Conservation (phyloP, 2,113 vertebrate genomes). For the Gymnarchus niloticus region DNA sequence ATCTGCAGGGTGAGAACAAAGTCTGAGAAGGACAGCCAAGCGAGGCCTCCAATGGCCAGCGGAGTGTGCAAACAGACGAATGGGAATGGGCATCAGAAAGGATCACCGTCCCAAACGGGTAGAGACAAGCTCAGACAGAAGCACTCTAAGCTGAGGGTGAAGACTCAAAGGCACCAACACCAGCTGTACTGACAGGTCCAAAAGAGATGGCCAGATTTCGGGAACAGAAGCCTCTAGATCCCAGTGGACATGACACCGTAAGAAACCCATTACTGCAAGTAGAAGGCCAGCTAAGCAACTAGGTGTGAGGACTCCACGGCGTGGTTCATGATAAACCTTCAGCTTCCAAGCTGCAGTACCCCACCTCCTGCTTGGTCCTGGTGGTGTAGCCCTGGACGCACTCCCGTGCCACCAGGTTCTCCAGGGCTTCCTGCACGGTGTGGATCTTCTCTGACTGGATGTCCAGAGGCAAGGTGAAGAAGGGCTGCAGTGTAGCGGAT, state of each 20-base stretch:
- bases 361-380: constrained; percentile 93
- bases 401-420: constrained; percentile 88
- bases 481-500: constrained; percentile 92
- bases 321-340: background rate
- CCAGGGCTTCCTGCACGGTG: constrained; percentile 90
- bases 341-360: background rate
- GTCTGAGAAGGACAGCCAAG: background rate
- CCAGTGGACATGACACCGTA: background rate
- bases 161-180: too few species aligned
- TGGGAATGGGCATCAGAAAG: background rate
- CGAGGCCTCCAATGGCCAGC: background rate
- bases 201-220: background rate
- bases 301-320: too few species aligned
- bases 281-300: too few species aligned
- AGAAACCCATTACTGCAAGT: background rate
- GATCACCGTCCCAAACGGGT: too few species aligned
- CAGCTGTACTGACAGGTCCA: too few species aligned
- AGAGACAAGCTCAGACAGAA: too few species aligned
- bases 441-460: constrained; percentile 97
- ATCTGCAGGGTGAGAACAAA: constrained; percentile 61
- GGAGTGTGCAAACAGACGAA: background rate
- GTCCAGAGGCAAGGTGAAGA: constrained; percentile 93
- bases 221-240: background rate
- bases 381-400: constrained; percentile 96
- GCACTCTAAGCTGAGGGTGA: too few species aligned